A percentile compares a stretch with the other conserved stretches of the same genome.
Conservation (phyloP, 2,888 invertebrate genomes). For the Rhamnusium bicolor region DNA sequence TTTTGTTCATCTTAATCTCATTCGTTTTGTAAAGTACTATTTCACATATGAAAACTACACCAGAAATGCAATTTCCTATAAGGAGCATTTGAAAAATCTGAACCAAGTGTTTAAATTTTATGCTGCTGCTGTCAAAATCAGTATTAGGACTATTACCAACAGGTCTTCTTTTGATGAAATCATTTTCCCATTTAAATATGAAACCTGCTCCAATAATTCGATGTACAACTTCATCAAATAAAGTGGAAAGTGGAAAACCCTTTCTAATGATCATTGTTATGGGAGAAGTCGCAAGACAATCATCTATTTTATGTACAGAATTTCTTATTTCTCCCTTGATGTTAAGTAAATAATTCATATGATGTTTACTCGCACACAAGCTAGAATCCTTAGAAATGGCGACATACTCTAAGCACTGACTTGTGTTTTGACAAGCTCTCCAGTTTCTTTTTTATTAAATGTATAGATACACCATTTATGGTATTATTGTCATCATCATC, state of each 20-base stretch:
- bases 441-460: background rate
- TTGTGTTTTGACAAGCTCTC: background rate
- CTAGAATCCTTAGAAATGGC: background rate
- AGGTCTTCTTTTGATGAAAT: background rate
- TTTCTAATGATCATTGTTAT: constrained; percentile 7
- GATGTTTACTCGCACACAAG: background rate
- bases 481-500: background rate
- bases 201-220: constrained; percentile 10
- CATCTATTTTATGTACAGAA: background rate
- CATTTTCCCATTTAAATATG: constrained; percentile 10
- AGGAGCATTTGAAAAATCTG: background rate
- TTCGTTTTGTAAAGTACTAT: background rate
- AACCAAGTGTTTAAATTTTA: background rate
- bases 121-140: background rate
- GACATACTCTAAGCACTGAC: background rate
- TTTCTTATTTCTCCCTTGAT: too few relatives aligned
- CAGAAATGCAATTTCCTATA: background rate
- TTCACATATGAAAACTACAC: background rate
- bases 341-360: constrained; percentile 12
- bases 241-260: background rate
- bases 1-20: too few relatives aligned
- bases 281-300: background rate
- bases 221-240: background rate
- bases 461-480: background rate
- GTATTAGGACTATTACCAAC: background rate